Base-by-base conservation (phyloP, 2,113 vertebrate species). In the Antechinus flavipes region DNA sequence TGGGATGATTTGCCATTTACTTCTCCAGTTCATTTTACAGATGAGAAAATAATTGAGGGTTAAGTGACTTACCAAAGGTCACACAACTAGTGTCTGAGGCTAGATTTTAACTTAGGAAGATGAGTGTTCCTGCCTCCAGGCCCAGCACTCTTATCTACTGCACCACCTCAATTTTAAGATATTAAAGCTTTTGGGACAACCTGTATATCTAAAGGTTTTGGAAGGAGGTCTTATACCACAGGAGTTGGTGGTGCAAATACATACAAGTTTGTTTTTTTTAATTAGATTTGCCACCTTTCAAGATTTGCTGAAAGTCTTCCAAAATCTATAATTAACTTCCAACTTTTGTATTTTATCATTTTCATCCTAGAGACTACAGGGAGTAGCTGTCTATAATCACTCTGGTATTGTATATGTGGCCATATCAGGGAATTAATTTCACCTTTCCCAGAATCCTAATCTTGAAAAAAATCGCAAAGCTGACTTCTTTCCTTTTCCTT, bases 371-470 rank as follows among this genome's bases (percentile, higher is more conserved):
- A 42, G 68, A 22, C n/a, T 42, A 35, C 68, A 76, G 68, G 35
- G 35, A 76, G 16, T 76, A 76, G 35, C 19, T 76, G 16, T n/a
- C 35, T 42, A 76, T 3, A 42, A 19, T 76, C 35, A n/a, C 61
- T n/a, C n/a, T 76, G 68, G 68, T 76, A 42, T 76, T 76, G 68
- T 76, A 16, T 22, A 9, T 96, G 56, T 92, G 94, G 93, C 50
- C 91, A 90, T 92, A 76, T 42, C 61, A 93, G 95, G 90, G 94
- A 95, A 96, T 54, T 91, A 95, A 96, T 54, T 91, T 27, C 90
- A 94, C n/a, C 91, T 90, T 89, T 47, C 92, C 76, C 76, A 90
- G 58, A 92, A 94, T 54, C 23, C 24, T 94, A 96, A 91, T 56
- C 84, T 26, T 46, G 26, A 61, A 95, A 94, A 90, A 2, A 95